phyloP scores from a whole-genome alignment of 2,113 vertebrate species.

The Sander vitreus region DNA sequence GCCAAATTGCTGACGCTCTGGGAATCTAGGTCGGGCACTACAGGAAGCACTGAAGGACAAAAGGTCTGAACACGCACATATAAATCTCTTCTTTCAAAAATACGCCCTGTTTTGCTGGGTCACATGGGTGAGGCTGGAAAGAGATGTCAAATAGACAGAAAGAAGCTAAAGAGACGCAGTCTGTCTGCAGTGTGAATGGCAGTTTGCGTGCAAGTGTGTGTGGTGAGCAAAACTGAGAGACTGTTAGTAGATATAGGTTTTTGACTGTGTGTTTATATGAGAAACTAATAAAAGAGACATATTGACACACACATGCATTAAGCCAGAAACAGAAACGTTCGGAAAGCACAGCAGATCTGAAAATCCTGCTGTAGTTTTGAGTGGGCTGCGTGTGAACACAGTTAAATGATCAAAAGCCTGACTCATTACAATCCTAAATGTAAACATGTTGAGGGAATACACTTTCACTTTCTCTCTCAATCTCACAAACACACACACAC shows the following conservation, averaged over 20 bases:
- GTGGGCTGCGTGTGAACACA: constrained; percentile 58
- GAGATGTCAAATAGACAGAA: constrained; percentile 26
- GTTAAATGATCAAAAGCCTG: constrained; percentile 61
- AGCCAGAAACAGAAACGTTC: background rate
- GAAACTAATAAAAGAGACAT: constrained; percentile 17
- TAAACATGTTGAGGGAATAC: constrained; percentile 53
- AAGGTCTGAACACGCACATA: constrained; percentile 45
- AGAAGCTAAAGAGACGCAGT: constrained; percentile 6
- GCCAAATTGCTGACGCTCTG: constrained; percentile 27
- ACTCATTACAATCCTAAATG: constrained; percentile 55
- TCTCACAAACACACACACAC: background rate
- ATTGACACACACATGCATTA: constrained; percentile 18
- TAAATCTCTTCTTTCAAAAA: constrained; percentile 35
- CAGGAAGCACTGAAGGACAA: constrained; percentile 50
- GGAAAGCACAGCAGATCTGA: constrained; percentile 31
- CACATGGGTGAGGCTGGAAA: constrained; percentile 3
- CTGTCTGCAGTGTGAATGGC: constrained; percentile 4
- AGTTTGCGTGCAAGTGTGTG: background rate
- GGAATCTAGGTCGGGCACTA: constrained; percentile 18
- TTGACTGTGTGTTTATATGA: constrained; percentile 14
- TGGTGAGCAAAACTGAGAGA: constrained; percentile 10
- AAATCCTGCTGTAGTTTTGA: constrained; percentile 51
- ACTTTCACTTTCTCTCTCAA: background rate
- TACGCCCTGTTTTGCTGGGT: constrained; percentile 33
- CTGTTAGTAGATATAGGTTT: constrained; percentile 5